Percentiles rank a stretch among this genome's conserved stretches.
phyloP scores from a whole-genome alignment of 92 coral and sea anemone species.

The Chrysogorgia sp. region DNA sequence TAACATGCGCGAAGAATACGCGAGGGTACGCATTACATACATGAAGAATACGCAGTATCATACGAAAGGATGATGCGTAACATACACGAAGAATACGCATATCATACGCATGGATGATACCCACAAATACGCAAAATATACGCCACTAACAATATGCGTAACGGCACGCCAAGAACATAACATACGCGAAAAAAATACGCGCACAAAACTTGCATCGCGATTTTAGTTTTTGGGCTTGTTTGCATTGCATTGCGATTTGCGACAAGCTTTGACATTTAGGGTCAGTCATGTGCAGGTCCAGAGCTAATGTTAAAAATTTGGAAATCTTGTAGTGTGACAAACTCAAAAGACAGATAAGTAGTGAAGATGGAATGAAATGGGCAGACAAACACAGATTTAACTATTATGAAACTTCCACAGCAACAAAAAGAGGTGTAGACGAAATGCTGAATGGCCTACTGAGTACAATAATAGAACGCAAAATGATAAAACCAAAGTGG shows the following conservation, averaged over 20 bases:
- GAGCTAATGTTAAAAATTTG: not conserved
- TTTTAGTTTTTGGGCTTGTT: too few relatives aligned
- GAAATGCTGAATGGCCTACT: slow-evolving; percentile 85
- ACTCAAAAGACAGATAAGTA: slow-evolving; percentile 76
- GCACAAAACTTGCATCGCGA: too few relatives aligned
- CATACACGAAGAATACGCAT: too few relatives aligned
- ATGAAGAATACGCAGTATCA: too few relatives aligned
- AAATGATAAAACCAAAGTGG: slow-evolving; percentile 61
- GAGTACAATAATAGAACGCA: slow-evolving; percentile 74
- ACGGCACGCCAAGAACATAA: too few relatives aligned
- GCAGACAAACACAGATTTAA: slow-evolving; percentile 79
- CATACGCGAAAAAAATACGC: too few relatives aligned
- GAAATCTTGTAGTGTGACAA: slow-evolving; percentile 66
- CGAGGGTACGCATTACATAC: too few relatives aligned
- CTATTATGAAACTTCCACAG: slow-evolving; percentile 93
- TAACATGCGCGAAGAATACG: too few relatives aligned
- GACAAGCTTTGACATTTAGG: not conserved
- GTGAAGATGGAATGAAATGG: slow-evolving; percentile 92
- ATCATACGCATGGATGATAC: too few relatives aligned
- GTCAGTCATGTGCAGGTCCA: not conserved
- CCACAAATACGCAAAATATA: too few relatives aligned
- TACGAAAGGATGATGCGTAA: too few relatives aligned
- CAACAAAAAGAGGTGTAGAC: slow-evolving; percentile 78
- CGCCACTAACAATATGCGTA: too few relatives aligned
- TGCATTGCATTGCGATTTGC: not conserved